These are phyloP conservation scores for Drosophila santomea DNA, from an alignment of 1,140 invertebrate genomes.

Conservation along the genomic window DNA sequence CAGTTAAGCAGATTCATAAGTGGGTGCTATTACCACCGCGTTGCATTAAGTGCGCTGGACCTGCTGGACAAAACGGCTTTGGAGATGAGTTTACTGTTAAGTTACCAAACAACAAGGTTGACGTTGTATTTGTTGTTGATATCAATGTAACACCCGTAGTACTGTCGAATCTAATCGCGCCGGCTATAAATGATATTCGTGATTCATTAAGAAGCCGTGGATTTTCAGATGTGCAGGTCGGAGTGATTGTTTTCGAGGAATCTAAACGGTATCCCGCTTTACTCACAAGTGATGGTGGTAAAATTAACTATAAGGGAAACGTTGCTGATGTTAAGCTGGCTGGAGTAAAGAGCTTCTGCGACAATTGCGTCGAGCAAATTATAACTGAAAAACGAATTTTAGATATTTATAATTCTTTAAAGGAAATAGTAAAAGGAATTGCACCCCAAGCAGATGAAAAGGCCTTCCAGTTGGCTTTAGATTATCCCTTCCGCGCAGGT, in stretches of 20 bases:
- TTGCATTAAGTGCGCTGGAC: conserved; percentile 88
- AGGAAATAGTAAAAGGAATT: conserved; percentile 55
- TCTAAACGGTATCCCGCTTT: conserved; percentile 85
- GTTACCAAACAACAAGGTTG: conserved; percentile 89
- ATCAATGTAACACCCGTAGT: conserved; percentile 84
- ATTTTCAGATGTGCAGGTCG: conserved; percentile 87
- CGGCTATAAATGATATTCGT: conserved; percentile 79
- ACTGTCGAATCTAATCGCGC: conserved; percentile 83
- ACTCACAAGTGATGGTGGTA: conserved; percentile 86
- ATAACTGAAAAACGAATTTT: conserved; percentile 69
- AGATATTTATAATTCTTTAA: conserved; percentile 63
- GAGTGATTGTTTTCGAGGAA: conserved; percentile 87
- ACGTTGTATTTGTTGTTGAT: conserved; percentile 90
- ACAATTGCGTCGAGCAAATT: conserved; percentile 67
- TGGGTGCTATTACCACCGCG: conserved; percentile 86
- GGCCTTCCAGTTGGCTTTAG: conserved; percentile 86
- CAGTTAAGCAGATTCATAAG: conserved; percentile 86
- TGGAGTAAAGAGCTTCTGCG: conserved; percentile 73
- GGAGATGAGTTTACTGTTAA: conserved; percentile 88
- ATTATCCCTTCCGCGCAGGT: conserved; percentile 88
- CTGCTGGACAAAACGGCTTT: conserved; percentile 85
- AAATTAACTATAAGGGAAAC: conserved; percentile 86
- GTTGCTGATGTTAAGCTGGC: conserved; percentile 85
- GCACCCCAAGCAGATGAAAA: conserved; percentile 82
- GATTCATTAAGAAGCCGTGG: conserved; percentile 85